Evolutionary conservation across 2,113 vertebrate genomes (phyloP).

Genomic region (Coryphaenoides rupestris): DNA sequence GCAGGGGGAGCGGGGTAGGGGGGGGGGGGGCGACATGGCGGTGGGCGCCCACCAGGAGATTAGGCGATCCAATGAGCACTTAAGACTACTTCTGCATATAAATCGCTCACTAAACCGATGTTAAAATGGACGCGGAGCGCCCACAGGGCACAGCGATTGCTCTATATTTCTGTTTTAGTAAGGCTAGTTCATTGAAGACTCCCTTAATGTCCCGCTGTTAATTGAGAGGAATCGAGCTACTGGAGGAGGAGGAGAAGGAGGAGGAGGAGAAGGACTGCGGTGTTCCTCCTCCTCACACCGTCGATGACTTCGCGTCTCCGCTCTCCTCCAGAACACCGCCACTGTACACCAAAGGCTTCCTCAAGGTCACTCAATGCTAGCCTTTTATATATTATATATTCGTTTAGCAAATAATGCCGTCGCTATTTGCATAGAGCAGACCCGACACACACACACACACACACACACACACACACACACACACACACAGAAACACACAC

Average conservation of each 20-base stretch:
- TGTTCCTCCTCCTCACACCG: too few relatives aligned
- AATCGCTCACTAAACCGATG: conserved; percentile 75
- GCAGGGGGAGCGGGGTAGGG: neutral
- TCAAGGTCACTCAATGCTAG: conserved; percentile 67
- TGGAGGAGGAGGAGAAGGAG: too few relatives aligned
- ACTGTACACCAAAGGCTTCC: conserved; percentile 24
- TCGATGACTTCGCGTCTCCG: too few relatives aligned
- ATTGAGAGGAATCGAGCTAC: conserved; percentile 71
- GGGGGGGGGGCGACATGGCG: too few relatives aligned
- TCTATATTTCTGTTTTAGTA: conserved; percentile 78
- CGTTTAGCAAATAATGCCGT: conserved; percentile 65
- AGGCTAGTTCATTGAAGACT: conserved; percentile 74
- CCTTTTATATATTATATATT: neutral
- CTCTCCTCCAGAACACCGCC: too few relatives aligned
- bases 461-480: too few relatives aligned
- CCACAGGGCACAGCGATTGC: conserved; percentile 72
- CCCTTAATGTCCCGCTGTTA: conserved; percentile 72
- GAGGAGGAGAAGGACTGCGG: too few relatives aligned
- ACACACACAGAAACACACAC: too few relatives aligned
- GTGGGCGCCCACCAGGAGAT: conserved; percentile 9
- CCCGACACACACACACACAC: too few relatives aligned
- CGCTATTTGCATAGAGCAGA: conserved; percentile 59
- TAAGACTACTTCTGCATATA: conserved; percentile 62
- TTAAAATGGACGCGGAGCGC: conserved; percentile 72
- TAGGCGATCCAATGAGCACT: conserved; percentile 32